Base-by-base conservation (phyloP, 2,888 invertebrate species). In the Fabriciana adippe region DNA sequence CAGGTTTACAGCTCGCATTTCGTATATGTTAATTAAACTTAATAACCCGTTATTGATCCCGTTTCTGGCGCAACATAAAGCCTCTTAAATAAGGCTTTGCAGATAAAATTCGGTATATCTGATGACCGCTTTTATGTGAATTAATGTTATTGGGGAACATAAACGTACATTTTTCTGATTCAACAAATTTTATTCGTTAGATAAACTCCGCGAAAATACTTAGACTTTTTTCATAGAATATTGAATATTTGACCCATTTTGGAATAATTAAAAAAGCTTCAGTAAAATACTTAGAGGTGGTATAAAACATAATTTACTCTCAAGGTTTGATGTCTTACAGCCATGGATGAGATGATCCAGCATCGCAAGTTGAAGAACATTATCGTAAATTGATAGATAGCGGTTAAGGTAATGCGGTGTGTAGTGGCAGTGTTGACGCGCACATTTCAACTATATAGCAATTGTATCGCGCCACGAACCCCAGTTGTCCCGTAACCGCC, bases 11-110 rank as follows among this genome's bases (percentile, higher is more conserved):
- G 16, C 2, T 55, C 13, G 11, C 6, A 6, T n/a, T n/a, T n/a
- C 8, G 4, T 35, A 47, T 11, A 11, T 47, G 57, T 57, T 48
- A 59, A 59, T 26, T 59, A 59, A 47, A 59, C 15, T 59, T 21
- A 47, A 48, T 59, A 21, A 59, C 47, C 18, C n/a, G 14, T 59
- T 26, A 48, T 59, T 59, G 47, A 59, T 59, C 57, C 21, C 47
- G 8, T 4, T 45, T 59, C 48, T 50, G 50, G 57, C 18, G 26
- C 57, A 26, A 41, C 35, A 8, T 59, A 48, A 59, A 59, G 47
- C 57, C 57, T 48, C 57, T 59, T 48, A 59, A 57, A 57, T 47
- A 59, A 59, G 48, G 47, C 45, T 59, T 59, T 59, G 45, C 57
- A 45, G 47, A 47, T 41, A 55, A 55, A 31, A 41, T 26, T 59